phyloP scores from a whole-genome alignment of 2,888 invertebrate species.

The Rotaria magnacalcarata region DNA sequence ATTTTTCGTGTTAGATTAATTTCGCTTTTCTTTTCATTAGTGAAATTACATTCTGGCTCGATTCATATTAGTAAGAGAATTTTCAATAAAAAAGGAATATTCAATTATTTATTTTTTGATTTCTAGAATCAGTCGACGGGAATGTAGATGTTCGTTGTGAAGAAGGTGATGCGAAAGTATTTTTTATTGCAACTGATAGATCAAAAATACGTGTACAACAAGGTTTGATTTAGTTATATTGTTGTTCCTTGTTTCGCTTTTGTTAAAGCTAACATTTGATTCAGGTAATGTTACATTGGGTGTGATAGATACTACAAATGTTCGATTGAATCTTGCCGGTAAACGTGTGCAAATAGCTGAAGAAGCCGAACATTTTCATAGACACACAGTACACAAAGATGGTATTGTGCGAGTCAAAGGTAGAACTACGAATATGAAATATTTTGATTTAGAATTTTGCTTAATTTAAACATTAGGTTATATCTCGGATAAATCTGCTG shows the following conservation, averaged over 20 bases:
- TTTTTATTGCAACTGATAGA: background rate
- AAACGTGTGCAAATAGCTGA: slow-evolving; percentile 11
- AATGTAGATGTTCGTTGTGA: background rate
- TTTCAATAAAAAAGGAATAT: too few relatives aligned
- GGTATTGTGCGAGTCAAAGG: background rate
- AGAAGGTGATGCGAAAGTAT: background rate
- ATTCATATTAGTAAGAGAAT: background rate
- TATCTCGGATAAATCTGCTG: background rate
- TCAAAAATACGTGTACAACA: background rate
- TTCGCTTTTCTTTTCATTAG: background rate
- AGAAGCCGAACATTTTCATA: background rate
- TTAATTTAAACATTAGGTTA: background rate
- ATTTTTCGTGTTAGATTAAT: background rate
- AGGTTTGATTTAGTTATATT: background rate
- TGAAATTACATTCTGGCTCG: background rate
- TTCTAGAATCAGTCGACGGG: background rate
- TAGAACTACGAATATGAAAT: background rate
- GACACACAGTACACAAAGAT: background rate
- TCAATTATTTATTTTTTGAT: too few relatives aligned
- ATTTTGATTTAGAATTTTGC: too few relatives aligned
- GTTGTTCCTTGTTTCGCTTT: background rate
- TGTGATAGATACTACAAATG: background rate
- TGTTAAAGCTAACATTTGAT: background rate
- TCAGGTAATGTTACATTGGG: background rate
- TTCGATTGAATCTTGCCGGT: background rate